A percentile compares a stretch with the other conserved stretches of the same genome.
phyloP scores from a whole-genome alignment of 1,140 invertebrate genomes.

The Heliconius eleuchia region DNA sequence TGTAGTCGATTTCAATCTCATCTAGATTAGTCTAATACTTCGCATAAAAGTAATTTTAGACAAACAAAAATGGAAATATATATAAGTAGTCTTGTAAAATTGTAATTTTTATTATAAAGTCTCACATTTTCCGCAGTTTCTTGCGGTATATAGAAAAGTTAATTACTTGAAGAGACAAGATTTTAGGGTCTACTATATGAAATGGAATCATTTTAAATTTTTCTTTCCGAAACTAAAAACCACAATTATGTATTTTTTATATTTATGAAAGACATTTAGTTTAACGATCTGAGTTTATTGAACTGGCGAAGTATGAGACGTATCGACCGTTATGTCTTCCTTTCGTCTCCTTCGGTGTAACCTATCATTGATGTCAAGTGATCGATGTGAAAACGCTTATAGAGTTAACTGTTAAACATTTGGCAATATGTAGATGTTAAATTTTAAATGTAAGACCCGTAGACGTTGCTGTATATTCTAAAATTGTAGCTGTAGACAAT shows the following conservation, averaged over 20 bases:
- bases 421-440: conserved; percentile 36
- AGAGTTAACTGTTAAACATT: conserved; percentile 50
- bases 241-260: not conserved
- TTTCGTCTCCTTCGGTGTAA: conserved; percentile 42
- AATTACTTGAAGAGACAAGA: too few species aligned
- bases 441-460: conserved; percentile 22
- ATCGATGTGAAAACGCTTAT: conserved; percentile 76
- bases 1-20: not conserved
- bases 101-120: too few species aligned
- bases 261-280: not conserved
- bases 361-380: conserved; percentile 53
- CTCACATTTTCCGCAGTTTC: too few species aligned
- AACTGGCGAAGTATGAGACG: conserved; percentile 5
- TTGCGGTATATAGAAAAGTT: too few species aligned
- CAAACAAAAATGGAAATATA: not conserved
- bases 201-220: too few species aligned
- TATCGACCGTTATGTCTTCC: conserved; percentile 36
- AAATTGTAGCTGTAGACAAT: conserved; percentile 1
- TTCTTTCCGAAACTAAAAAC: too few species aligned
- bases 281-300: not conserved
- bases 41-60: not conserved
- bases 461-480: conserved; percentile 11
- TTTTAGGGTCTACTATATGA: too few species aligned
- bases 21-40: conserved; percentile 4
- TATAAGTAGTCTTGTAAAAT: not conserved